A percentile compares a stretch with the other conserved stretches of the same genome.
These are phyloP conservation scores for Hydractinia echinata DNA, from an alignment of 30 jellyfish, hydroid and myxozoan species.

Conservation along the genomic window DNA sequence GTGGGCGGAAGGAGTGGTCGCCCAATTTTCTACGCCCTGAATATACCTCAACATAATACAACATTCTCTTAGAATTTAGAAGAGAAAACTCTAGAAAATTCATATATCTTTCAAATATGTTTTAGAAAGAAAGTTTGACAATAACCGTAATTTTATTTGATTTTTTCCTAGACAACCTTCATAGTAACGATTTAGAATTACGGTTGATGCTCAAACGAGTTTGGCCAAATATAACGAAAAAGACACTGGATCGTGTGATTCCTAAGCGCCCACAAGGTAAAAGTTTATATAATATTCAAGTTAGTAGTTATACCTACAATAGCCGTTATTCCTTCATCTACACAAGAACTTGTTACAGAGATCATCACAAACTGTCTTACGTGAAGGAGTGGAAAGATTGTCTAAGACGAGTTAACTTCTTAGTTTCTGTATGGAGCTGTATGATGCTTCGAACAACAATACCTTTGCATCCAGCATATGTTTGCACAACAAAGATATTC, in stretches of 20 bases:
- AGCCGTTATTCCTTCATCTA: background rate
- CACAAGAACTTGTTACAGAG: background rate
- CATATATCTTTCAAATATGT: background rate
- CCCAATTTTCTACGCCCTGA: too few species aligned
- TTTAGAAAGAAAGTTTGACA: background rate
- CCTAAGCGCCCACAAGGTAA: conserved; percentile 95
- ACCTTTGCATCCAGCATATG: too few species aligned
- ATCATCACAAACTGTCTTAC: background rate
- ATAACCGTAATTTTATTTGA: background rate
- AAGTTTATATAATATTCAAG: background rate
- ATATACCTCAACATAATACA: background rate
- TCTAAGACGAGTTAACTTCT: background rate
- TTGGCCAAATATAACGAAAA: conserved; percentile 94
- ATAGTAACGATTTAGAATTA: conserved; percentile 83
- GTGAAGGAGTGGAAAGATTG: background rate
- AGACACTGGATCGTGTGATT: conserved; percentile 86
- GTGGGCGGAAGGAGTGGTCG: too few species aligned
- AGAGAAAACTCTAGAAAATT: background rate
- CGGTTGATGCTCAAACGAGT: conserved; percentile 89
- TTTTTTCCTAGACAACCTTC: conserved; percentile 59
- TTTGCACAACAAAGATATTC: too few species aligned
- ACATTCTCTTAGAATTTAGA: background rate
- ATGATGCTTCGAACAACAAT: too few species aligned
- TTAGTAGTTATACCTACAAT: background rate
- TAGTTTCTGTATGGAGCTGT: too few species aligned